A percentile compares a stretch with the other conserved stretches of the same genome.
Conservation (phyloP, 2,888 invertebrate genomes). For the Lamellibrachia columna region DNA sequence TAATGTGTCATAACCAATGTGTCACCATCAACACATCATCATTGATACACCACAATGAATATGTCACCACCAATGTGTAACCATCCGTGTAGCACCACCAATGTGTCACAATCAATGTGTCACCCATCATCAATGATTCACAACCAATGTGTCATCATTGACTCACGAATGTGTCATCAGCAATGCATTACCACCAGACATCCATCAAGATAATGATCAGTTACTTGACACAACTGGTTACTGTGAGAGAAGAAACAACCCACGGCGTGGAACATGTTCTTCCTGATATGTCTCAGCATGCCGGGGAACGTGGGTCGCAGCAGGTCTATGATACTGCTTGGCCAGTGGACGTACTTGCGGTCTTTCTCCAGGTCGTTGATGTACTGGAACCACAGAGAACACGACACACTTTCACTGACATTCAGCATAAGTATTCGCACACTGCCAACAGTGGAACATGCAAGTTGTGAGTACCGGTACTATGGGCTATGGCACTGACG, state of each 20-base stretch:
- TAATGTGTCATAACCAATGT: too few species aligned
- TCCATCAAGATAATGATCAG: neutral
- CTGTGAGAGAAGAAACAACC: slow-evolving; percentile 31
- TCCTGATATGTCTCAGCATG: slow-evolving; percentile 80
- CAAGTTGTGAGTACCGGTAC: neutral
- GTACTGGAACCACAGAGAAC: slow-evolving; percentile 72
- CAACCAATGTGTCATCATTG: neutral
- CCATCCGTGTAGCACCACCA: too few species aligned
- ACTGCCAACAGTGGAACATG: neutral
- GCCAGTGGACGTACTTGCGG: slow-evolving; percentile 88
- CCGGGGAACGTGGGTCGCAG: slow-evolving; percentile 97
- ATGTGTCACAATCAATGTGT: neutral
- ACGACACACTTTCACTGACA: neutral
- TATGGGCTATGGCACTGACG: too few species aligned
- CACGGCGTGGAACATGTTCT: slow-evolving; percentile 71
- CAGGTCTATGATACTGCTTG: slow-evolving; percentile 86
- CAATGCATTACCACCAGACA: too few species aligned
- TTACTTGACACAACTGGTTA: neutral
- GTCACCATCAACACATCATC: too few species aligned
- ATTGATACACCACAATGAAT: too few species aligned
- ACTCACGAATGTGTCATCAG: too few species aligned
- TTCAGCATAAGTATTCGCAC: neutral
- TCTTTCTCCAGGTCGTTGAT: slow-evolving; percentile 95
- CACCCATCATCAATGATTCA: neutral
- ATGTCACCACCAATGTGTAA: neutral